Conservation (phyloP, 2,797 vertebrate species). For the Zenarchopterus dispar region DNA sequence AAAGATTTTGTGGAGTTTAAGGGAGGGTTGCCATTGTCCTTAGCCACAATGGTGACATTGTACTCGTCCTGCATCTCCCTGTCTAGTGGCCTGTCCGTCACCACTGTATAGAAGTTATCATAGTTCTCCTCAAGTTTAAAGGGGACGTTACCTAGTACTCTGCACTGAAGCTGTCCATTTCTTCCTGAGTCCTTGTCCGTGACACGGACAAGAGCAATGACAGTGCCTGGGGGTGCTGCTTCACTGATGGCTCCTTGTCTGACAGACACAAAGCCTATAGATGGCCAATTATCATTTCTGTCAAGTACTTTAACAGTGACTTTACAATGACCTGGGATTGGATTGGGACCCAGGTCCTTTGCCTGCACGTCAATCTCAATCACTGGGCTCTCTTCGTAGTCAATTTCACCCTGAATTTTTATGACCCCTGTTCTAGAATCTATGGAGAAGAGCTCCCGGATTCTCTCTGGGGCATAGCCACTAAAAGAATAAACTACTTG, state of each 20-base stretch:
- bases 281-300: slow-evolving; percentile 97
- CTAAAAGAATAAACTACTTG: slow-evolving; percentile 98
- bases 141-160: slow-evolving; percentile 92
- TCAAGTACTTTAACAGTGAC: slow-evolving; percentile 96
- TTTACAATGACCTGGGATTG: slow-evolving; percentile 98
- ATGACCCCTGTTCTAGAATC: slow-evolving; percentile 95
- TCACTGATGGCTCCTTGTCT: slow-evolving; percentile 98
- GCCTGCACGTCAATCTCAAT: slow-evolving; percentile 97
- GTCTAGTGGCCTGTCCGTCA: slow-evolving; percentile 94
- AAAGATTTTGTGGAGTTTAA: slow-evolving; percentile 98
- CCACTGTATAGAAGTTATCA: slow-evolving; percentile 97
- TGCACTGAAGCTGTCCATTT: slow-evolving; percentile 96
- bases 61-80: slow-evolving; percentile 95
- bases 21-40: slow-evolving; percentile 93
- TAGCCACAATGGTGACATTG: slow-evolving; percentile 97
- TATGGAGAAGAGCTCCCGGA: slow-evolving; percentile 96
- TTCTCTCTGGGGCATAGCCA: slow-evolving; percentile 92
- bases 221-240: slow-evolving; percentile 93
- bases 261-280: slow-evolving; percentile 96
- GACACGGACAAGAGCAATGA: slow-evolving; percentile 96
- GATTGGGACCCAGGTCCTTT: slow-evolving; percentile 95
- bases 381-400: slow-evolving; percentile 96
- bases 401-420: slow-evolving; percentile 95
- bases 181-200: slow-evolving; percentile 96
- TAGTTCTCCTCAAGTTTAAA: slow-evolving; percentile 98